Evolutionary conservation across 1,140 invertebrate species (phyloP).

Genomic region (Cydia strobilella): DNA sequence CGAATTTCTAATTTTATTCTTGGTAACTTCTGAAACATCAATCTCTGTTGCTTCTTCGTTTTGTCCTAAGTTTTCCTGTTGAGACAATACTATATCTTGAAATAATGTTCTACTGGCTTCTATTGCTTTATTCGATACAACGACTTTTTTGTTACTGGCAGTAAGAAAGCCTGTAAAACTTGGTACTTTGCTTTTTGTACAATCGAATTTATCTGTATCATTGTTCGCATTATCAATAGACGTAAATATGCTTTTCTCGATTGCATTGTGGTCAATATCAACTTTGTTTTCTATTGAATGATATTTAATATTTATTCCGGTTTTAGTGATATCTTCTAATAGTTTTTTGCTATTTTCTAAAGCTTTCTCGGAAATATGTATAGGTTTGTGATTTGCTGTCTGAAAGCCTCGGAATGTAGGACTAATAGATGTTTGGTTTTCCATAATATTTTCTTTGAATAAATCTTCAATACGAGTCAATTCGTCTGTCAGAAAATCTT

Average conservation of each 20-base stretch:
- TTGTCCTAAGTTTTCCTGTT: neutral
- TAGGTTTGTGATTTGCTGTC: constrained; percentile 37
- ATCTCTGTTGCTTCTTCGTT: neutral
- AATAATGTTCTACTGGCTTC: constrained; percentile 60
- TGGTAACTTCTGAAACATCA: neutral
- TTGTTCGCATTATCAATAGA: neutral
- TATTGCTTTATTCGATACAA: constrained; percentile 62
- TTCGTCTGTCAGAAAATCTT: constrained; percentile 26
- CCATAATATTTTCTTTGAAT: constrained; percentile 15
- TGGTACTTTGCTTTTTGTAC: neutral
- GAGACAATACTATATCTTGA: constrained; percentile 41
- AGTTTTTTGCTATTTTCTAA: constrained; percentile 44
- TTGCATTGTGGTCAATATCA: neutral
- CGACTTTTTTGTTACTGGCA: constrained; percentile 48
- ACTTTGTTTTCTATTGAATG: neutral
- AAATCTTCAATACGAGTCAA: constrained; percentile 13
- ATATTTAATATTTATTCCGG: neutral
- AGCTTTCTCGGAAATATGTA: constrained; percentile 28
- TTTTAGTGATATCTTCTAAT: constrained; percentile 35
- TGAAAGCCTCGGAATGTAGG: constrained; percentile 43
- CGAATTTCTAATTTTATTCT: too few species aligned
- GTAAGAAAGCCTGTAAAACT: constrained; percentile 44
- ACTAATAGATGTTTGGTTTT: constrained; percentile 13
- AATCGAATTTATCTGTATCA: neutral
- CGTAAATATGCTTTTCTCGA: neutral